Percentiles rank a stretch among this genome's conserved stretches.
These are phyloP conservation scores for Sebastes paucispinis DNA, from an alignment of 2,797 vertebrate genomes.

Conservation along the genomic window DNA sequence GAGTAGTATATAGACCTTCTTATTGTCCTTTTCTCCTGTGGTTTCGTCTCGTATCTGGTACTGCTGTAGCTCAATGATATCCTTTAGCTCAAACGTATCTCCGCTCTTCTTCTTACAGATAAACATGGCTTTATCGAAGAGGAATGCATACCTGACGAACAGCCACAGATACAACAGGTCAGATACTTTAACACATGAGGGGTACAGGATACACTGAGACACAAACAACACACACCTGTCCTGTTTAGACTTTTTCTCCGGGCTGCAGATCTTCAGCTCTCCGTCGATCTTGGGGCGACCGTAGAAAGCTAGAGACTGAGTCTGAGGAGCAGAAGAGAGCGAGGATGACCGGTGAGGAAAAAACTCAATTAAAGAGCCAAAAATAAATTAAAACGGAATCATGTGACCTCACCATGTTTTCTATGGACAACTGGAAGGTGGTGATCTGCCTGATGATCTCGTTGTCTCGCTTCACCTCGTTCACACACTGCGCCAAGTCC, in stretches of 20 bases:
- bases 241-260: constrained; percentile 89
- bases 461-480: constrained; percentile 94
- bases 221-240: constrained; percentile 82
- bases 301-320: constrained; percentile 88
- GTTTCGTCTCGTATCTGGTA: constrained; percentile 89
- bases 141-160: constrained; percentile 87
- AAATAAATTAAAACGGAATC: not conserved
- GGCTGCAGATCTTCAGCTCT: constrained; percentile 88
- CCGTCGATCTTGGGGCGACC: constrained; percentile 94
- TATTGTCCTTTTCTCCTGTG: constrained; percentile 85
- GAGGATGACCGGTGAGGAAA: not conserved
- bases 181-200: not conserved
- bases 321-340: constrained; percentile 63
- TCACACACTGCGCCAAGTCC: constrained; percentile 93
- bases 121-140: constrained; percentile 93
- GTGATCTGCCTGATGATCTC: constrained; percentile 93
- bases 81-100: constrained; percentile 91
- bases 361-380: not conserved
- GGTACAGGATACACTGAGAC: rapidly evolving
- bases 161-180: not conserved
- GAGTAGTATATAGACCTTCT: constrained; percentile 84
- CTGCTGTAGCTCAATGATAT: constrained; percentile 86
- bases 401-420: constrained; percentile 86
- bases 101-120: constrained; percentile 92
- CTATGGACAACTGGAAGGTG: constrained; percentile 91